phyloP scores from a whole-genome alignment of 1,140 invertebrate species.

The Drosophila pruinosa region DNA sequence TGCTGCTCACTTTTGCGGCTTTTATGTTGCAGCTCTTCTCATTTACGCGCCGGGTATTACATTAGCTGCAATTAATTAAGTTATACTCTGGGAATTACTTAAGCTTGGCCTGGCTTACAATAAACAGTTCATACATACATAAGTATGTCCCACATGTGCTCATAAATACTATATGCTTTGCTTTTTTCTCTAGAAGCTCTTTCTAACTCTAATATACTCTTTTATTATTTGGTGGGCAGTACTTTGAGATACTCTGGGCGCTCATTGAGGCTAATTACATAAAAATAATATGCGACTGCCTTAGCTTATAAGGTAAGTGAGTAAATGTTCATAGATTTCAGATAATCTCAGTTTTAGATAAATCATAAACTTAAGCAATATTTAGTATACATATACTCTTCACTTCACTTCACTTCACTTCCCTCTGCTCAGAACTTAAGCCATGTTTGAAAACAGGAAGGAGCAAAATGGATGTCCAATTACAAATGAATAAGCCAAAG shows the following conservation, averaged over 20 bases:
- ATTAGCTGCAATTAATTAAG: constrained; percentile 79
- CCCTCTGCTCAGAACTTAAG: constrained; percentile 16
- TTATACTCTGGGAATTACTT: constrained; percentile 66
- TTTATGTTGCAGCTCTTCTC: constrained; percentile 12
- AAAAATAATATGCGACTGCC: too few relatives aligned
- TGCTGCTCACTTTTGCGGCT: constrained; percentile 50
- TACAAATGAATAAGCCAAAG: constrained; percentile 60
- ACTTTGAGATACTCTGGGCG: neutral
- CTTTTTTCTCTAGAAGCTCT: neutral
- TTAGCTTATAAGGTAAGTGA: too few relatives aligned
- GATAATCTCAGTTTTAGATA: too few relatives aligned
- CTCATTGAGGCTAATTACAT: too few relatives aligned
- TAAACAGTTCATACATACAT: constrained; percentile 79
- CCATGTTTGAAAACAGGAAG: constrained; percentile 15
- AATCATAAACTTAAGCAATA: too few relatives aligned
- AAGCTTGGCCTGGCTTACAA: constrained; percentile 53
- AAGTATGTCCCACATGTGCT: constrained; percentile 29
- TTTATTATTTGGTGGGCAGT: neutral
- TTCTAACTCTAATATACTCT: neutral
- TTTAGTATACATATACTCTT: too few relatives aligned
- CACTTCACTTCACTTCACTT: too few relatives aligned
- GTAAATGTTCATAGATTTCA: too few relatives aligned
- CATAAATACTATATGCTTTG: constrained; percentile 57
- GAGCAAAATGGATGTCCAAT: constrained; percentile 37
- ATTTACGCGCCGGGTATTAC: constrained; percentile 42